Percentiles rank a stretch among this genome's conserved stretches.
These are phyloP conservation scores for Oceanites oceanicus DNA, from an alignment of 2,113 vertebrate genomes.

Conservation along the genomic window DNA sequence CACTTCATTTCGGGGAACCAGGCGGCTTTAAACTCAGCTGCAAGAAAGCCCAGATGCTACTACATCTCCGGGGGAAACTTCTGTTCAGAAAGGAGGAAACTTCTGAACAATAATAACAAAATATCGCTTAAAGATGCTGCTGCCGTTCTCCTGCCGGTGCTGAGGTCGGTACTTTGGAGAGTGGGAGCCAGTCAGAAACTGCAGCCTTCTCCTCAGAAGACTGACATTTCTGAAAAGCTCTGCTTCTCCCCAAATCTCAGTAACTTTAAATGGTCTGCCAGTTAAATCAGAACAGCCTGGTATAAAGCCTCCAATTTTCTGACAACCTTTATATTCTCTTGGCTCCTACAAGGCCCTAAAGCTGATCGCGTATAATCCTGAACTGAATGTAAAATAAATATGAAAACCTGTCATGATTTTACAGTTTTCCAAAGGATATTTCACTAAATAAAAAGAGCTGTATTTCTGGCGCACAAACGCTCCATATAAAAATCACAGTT, in stretches of 20 bases:
- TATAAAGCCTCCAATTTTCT: constrained; percentile 62
- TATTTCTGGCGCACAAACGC: neutral
- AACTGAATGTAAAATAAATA: constrained; percentile 65
- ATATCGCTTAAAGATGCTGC: constrained; percentile 32
- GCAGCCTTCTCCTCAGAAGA: constrained; percentile 1
- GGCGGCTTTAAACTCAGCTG: constrained; percentile 68
- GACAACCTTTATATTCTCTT: constrained; percentile 68
- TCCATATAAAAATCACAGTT: constrained; percentile 42
- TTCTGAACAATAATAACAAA: constrained; percentile 50
- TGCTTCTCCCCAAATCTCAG: constrained; percentile 28
- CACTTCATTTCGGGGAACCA: constrained; percentile 65
- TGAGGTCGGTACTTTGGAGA: constrained; percentile 43
- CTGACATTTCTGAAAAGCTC: constrained; percentile 50
- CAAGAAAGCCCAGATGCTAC: constrained; percentile 70
- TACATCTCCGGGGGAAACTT: constrained; percentile 57
- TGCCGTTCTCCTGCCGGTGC: neutral
- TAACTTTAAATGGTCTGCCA: constrained; percentile 44
- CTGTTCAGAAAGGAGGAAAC: constrained; percentile 45
- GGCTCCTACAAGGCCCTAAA: constrained; percentile 61
- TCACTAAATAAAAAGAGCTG: constrained; percentile 55
- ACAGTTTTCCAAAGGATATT: constrained; percentile 61
- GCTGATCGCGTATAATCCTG: constrained; percentile 61
- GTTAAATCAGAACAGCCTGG: constrained; percentile 7
- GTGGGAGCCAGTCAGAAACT: constrained; percentile 44
- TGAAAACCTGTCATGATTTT: constrained; percentile 59